A percentile compares a stretch with the other conserved stretches of the same genome.
Evolutionary conservation across 2,113 vertebrate species (phyloP).

Genomic region (Lophochroa leadbeateri): DNA sequence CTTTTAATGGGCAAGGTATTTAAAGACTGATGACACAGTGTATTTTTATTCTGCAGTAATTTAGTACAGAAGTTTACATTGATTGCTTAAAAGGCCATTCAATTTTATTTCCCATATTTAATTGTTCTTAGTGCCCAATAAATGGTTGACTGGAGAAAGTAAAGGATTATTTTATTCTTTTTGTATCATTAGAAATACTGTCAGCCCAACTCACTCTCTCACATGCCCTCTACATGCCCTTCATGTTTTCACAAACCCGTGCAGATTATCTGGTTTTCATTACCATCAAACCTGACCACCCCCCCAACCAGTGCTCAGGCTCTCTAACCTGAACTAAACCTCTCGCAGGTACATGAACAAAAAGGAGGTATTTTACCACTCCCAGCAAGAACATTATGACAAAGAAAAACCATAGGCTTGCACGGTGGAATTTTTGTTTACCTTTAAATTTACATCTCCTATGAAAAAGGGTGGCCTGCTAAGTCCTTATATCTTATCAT

Average conservation of each 20-base stretch:
- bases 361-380: not conserved
- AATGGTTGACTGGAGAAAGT: conserved; percentile 69
- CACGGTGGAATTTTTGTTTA: not conserved
- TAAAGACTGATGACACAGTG: conserved; percentile 76
- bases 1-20: conserved; percentile 73
- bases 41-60: conserved; percentile 77
- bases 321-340: conserved; percentile 46
- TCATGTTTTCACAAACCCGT: conserved; percentile 58
- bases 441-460: not conserved
- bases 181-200: conserved; percentile 72
- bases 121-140: conserved; percentile 78
- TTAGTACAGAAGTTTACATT: conserved; percentile 80
- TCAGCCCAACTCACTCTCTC: conserved; percentile 69
- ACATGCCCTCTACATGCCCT: conserved; percentile 63
- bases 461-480: not conserved
- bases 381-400: not conserved
- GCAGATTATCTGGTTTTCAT: conserved; percentile 59
- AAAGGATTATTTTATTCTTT: conserved; percentile 78
- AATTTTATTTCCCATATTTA: conserved; percentile 80
- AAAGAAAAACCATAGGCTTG: not conserved
- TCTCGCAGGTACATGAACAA: conserved; percentile 54
- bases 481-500: not conserved
- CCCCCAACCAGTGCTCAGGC: not conserved
- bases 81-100: conserved; percentile 75
- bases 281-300: conserved; percentile 61